Conservation (phyloP, 2,113 vertebrate genomes). For the Emydocephalus ijimae region DNA sequence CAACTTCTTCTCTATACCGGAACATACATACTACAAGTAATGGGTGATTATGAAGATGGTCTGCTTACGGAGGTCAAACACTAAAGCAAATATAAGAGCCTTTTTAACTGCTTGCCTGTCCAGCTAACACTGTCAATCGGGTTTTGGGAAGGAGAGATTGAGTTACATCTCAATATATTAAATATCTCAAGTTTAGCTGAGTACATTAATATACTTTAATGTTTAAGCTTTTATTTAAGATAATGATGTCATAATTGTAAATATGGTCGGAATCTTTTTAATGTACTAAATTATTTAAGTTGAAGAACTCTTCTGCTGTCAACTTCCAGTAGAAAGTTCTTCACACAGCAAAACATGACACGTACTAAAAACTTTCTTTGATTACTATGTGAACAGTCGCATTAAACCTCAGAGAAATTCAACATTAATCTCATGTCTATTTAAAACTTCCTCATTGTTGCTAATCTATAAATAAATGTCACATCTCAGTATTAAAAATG, state of each 20-base stretch:
- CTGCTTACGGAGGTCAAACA: neutral
- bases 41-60: conserved; percentile 62
- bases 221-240: neutral
- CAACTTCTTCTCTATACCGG: conserved; percentile 75
- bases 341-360: neutral
- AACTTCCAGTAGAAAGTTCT: neutral
- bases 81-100: neutral
- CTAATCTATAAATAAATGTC: conserved; percentile 7
- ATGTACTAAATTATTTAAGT: neutral
- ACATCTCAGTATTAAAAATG: neutral
- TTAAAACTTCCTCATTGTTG: neutral
- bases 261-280: conserved; percentile 22
- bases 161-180: neutral
- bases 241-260: conserved; percentile 28
- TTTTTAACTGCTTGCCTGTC: neutral
- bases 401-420: neutral
- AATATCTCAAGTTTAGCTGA: neutral
- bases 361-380: neutral
- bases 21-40: conserved; percentile 64
- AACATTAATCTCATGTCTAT: neutral
- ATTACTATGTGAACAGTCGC: neutral
- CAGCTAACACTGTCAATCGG: neutral
- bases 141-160: neutral
- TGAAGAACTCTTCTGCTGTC: neutral
- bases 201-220: neutral